These are phyloP conservation scores for Lepidurus packardi DNA, from an alignment of 1,140 invertebrate species.

Conservation along the genomic window DNA sequence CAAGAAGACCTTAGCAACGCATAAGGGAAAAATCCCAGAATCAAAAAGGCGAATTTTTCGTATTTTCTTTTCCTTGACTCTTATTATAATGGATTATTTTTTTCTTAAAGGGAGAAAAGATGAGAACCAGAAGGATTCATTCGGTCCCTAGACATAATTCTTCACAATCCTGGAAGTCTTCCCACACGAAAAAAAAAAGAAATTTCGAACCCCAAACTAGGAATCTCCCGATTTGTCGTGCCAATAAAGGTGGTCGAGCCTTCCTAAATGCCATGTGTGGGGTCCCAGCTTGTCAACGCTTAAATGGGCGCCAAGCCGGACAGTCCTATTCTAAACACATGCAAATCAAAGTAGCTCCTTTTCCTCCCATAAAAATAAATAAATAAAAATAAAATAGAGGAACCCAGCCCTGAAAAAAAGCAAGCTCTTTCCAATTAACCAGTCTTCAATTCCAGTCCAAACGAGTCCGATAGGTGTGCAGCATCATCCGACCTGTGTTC, in stretches of 20 bases:
- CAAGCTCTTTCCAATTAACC: not conserved
- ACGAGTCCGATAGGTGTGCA: not conserved
- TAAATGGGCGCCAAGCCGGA: conserved; percentile 1
- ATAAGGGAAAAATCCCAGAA: not conserved
- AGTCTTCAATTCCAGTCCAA: not conserved
- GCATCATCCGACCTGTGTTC: not conserved
- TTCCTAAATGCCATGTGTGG: not conserved
- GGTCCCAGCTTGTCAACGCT: not conserved
- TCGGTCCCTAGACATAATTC: not conserved
- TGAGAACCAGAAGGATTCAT: not conserved
- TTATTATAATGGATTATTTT: too few relatives aligned
- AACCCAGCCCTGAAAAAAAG: not conserved
- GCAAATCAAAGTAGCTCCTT: not conserved
- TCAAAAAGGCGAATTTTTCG: not conserved
- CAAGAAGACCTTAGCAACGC: not conserved
- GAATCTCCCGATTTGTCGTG: not conserved
- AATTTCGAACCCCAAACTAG: not conserved
- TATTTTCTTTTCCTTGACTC: too few relatives aligned
- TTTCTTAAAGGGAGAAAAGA: not conserved
- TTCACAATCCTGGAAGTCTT: not conserved
- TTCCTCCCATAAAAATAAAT: too few relatives aligned
- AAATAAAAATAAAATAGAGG: not conserved
- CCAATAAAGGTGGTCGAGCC: not conserved
- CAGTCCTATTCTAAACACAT: conserved; percentile 22
- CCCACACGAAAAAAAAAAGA: not conserved